Evolutionary conservation across 2,888 invertebrate genomes (phyloP), one percentile per base, ranked within the genome.

Genomic region (Troilus luridus): DNA sequence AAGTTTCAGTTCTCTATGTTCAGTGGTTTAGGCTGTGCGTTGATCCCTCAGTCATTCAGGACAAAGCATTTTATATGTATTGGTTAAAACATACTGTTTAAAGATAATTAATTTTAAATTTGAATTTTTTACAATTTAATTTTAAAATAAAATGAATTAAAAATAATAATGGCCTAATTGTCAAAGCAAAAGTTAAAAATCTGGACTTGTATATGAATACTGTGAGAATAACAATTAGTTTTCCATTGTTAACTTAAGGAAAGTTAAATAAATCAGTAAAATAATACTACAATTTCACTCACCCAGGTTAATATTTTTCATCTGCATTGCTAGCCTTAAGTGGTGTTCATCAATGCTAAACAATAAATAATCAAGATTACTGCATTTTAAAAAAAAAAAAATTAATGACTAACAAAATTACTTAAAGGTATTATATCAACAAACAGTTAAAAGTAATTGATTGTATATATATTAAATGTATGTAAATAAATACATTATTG

Each of bases 301-400:
- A 92, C 92, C 91, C 64, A 92, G 77, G 67, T 91, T 91, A 24
- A 92, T 60, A 62, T 91, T 91, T 62, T 91, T 90, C 77, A 92
- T 90, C 21, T 91, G 88, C 91, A 91, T 89, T 10, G 92, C 92
- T 17, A 92, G 85, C 60, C 91, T 91, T 92, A 92, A 92, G 72
- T 93, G 92, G 17, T 92, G 91, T 91, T 93, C 92, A 58, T 91
- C 92, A 81, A 93, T 91, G 60, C 92, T 93, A 64, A 89, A 59
- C 27, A 77, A 24, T 67, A 67, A 67, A 67, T 24, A 67, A 21
- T 60, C 41, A 64, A 24, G 12, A 24, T 67, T 67, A 67, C 9
- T n/a, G 19, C n/a, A n/a, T 24, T 88, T 27, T 67, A 54, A 27
- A 91, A 64, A 58, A 27, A 2, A 8, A 14, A 67, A 24, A 10